phyloP scores from a whole-genome alignment of 2,113 vertebrate species.

The Mormyrus iriodes region DNA sequence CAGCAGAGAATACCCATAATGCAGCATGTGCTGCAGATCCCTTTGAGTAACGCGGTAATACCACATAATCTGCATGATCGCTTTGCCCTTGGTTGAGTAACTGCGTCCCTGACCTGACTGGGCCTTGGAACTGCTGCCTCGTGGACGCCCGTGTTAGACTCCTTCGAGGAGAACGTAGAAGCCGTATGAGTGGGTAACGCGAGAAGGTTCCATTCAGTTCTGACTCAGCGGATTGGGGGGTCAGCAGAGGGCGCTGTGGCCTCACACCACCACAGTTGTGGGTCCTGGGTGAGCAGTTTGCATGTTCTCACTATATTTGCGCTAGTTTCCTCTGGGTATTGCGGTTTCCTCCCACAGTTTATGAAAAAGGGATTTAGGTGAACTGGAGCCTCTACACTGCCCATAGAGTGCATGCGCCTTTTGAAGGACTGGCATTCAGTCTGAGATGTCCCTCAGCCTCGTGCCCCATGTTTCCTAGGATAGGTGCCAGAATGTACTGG shows the following conservation, averaged over 20 bases:
- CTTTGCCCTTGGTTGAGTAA: constrained; percentile 27
- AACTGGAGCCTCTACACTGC: neutral
- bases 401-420: neutral
- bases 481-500: neutral
- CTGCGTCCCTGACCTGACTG: neutral
- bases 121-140: neutral
- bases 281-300: neutral
- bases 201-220: neutral
- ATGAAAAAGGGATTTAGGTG: neutral
- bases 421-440: neutral
- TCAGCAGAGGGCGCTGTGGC: neutral
- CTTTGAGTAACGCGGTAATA: constrained; percentile 24
- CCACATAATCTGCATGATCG: constrained; percentile 28
- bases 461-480: neutral
- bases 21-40: neutral
- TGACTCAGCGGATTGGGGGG: neutral
- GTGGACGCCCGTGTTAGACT: neutral
- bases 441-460: neutral
- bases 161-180: neutral
- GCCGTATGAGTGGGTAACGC: neutral
- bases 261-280: neutral
- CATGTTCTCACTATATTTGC: neutral
- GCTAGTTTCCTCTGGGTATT: neutral
- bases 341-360: neutral
- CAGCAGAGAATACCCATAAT: neutral